Conservation (phyloP, 2,797 vertebrate species). For the Tadarida brasiliensis region DNA sequence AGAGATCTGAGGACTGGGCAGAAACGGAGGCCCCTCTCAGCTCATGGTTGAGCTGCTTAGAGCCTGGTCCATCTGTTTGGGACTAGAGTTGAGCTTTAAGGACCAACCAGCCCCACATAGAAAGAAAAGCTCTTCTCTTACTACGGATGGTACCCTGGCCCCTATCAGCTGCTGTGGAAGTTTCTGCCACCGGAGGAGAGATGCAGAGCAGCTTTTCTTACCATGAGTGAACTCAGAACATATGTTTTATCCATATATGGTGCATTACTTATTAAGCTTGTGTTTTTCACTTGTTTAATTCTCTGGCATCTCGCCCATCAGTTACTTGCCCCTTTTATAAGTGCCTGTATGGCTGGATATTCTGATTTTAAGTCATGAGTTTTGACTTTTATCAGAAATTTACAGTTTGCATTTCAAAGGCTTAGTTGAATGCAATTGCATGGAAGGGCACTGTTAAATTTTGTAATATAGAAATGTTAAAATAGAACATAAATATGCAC, state of each 20-base stretch:
- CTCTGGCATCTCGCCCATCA: conserved; percentile 35
- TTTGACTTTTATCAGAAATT: conserved; percentile 68
- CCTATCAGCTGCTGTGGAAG: not conserved
- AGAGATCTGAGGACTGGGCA: not conserved
- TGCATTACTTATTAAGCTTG: conserved; percentile 45
- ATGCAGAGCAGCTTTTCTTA: not conserved
- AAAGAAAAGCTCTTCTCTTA: not conserved
- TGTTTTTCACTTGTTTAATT: conserved; percentile 50
- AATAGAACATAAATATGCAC: conserved; percentile 22
- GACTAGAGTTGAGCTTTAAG: not conserved
- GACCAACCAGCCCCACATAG: not conserved
- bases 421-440: not conserved
- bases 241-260: not conserved
- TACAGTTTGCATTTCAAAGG: conserved; percentile 63
- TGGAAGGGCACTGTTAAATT: conserved; percentile 50
- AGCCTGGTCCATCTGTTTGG: not conserved
- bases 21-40: not conserved
- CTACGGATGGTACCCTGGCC: not conserved
- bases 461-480: conserved; percentile 60
- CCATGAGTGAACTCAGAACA: not conserved
- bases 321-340: conserved; percentile 59
- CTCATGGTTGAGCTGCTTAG: not conserved
- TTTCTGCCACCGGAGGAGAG: not conserved
- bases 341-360: conserved; percentile 30
- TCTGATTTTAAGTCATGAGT: conserved; percentile 65